Percentiles rank a stretch among this genome's conserved stretches.
phyloP scores from a whole-genome alignment of 92 coral and sea anemone genomes.

The Chrysogorgia sp. region DNA sequence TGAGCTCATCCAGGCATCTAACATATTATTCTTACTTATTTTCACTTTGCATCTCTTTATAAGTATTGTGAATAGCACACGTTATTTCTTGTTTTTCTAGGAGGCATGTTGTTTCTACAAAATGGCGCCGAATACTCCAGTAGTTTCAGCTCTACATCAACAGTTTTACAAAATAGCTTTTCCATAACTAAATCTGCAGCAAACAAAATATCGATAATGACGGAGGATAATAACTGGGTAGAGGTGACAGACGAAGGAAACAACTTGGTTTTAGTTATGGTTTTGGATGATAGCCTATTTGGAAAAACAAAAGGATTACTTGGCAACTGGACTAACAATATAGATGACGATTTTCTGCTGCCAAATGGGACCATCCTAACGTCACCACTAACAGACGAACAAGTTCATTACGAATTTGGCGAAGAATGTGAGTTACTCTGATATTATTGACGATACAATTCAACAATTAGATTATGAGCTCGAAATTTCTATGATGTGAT shows the following conservation, averaged over 20 bases:
- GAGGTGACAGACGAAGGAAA: constrained; percentile 4
- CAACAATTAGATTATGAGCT: neutral
- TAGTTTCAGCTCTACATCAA: too few relatives aligned
- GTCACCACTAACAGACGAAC: constrained; percentile 59
- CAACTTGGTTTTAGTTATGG: neutral
- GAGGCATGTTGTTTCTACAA: too few relatives aligned
- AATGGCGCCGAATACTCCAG: too few relatives aligned
- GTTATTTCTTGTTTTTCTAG: too few relatives aligned
- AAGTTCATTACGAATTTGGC: constrained; percentile 78
- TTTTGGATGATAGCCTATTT: neutral
- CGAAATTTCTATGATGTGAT: too few relatives aligned
- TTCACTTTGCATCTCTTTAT: too few relatives aligned
- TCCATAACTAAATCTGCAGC: neutral
- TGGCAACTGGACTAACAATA: constrained; percentile 73
- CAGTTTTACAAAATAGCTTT: neutral
- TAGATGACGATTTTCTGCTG: constrained; percentile 59
- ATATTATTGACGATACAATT: neutral
- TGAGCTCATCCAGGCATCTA: too few relatives aligned
- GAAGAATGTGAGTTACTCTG: constrained; percentile 61
- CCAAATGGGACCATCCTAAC: constrained; percentile 70
- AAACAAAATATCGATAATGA: neutral
- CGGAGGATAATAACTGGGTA: neutral
- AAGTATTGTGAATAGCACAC: too few relatives aligned
- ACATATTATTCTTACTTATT: too few relatives aligned
- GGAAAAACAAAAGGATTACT: constrained; percentile 68